Evolutionary conservation across 2,113 vertebrate genomes (phyloP).

Genomic region (Leptodactylus fuscus): DNA sequence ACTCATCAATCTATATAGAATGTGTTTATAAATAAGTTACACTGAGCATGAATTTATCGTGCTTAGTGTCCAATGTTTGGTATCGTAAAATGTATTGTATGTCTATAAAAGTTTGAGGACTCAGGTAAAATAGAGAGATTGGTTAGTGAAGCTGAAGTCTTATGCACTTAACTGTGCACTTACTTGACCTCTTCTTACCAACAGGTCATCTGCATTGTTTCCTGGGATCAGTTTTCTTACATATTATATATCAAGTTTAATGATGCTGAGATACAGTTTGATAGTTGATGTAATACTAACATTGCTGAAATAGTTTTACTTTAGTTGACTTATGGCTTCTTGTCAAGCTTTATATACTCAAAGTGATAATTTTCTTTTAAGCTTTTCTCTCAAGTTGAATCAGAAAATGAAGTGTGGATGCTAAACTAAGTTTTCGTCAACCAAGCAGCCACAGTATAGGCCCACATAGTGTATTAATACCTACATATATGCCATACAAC

Average conservation of each 20-base stretch:
- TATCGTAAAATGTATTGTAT: not conserved
- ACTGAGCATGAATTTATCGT: not conserved
- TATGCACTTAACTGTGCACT: conserved; percentile 5
- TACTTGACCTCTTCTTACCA: not conserved
- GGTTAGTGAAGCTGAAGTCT: not conserved
- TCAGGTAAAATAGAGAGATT: not conserved
- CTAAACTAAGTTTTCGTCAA: not conserved
- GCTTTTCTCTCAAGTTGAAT: not conserved
- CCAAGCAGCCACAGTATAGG: not conserved
- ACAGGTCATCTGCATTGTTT: not conserved
- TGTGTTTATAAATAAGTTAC: not conserved
- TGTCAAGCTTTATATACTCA: not conserved
- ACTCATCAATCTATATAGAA: not conserved
- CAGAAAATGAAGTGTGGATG: not conserved
- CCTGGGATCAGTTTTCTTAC: not conserved
- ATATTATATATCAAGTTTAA: not conserved
- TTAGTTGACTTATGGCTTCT: not conserved
- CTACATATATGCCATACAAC: not conserved
- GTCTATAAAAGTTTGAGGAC: not conserved
- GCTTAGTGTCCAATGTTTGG: not conserved
- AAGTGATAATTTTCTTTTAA: not conserved
- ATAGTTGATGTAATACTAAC: not conserved
- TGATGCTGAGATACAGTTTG: not conserved
- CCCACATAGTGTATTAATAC: not conserved
- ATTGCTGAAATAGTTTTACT: not conserved